These are phyloP conservation scores for Drosophila heteroneura DNA, from an alignment of 2,888 invertebrate genomes.

Conservation along the genomic window DNA sequence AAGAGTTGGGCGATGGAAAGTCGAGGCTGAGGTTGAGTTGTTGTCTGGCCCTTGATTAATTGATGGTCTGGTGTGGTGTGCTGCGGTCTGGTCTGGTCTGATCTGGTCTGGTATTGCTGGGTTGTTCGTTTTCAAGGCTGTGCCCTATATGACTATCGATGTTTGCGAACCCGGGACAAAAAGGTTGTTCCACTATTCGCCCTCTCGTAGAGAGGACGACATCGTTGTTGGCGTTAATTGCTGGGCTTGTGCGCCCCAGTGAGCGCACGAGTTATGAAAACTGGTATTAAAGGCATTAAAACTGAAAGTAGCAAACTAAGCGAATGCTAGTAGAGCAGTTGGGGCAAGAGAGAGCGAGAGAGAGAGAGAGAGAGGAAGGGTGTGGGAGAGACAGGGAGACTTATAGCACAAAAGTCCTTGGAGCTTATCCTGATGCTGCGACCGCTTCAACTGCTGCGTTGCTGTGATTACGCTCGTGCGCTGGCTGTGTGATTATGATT, in stretches of 20 bases:
- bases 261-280: conserved; percentile 79
- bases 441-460: conserved; percentile 44
- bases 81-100: conserved; percentile 18
- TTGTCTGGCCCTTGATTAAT: conserved; percentile 67
- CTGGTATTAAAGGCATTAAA: conserved; percentile 74
- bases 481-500: conserved; percentile 72
- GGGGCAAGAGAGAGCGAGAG: neutral
- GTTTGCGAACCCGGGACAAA: conserved; percentile 32
- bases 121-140: conserved; percentile 57
- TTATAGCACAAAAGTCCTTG: conserved; percentile 42
- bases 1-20: conserved; percentile 63
- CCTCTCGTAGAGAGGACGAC: conserved; percentile 6
- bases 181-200: conserved; percentile 34
- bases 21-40: conserved; percentile 41
- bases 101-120: conserved; percentile 16
- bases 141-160: conserved; percentile 49
- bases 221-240: conserved; percentile 68
- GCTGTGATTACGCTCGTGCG: conserved; percentile 75
- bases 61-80: conserved; percentile 42
- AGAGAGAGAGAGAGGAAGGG: neutral
- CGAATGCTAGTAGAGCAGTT: conserved; percentile 51
- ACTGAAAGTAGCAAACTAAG: conserved; percentile 69
- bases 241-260: conserved; percentile 68
- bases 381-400: conserved; percentile 19
- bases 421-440: conserved; percentile 37